Evolutionary conservation across 2,797 vertebrate species (phyloP), one percentile per base, ranked within the genome.

Genomic region (Peromyscus aztecus): DNA sequence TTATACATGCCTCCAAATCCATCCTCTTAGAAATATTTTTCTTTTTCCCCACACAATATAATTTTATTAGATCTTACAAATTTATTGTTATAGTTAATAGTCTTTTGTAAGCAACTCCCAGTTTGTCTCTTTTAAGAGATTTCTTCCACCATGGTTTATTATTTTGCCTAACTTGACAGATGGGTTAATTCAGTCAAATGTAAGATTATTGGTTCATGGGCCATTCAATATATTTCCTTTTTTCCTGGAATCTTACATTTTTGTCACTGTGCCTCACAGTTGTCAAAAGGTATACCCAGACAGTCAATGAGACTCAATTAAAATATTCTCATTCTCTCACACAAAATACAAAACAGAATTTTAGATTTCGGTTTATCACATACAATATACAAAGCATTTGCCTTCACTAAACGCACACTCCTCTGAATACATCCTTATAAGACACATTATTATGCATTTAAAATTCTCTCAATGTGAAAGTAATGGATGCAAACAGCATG

Each of bases 401-500:
- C 65, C 13, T 10, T 67, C 19, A 29, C 81, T 76, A 52, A 55
- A 65, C 43, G 87, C 17, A 71, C 43, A 59, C 75, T 85, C 88
- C 19, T 73, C 83, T 84, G 57, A 87, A 49, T 71, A 76, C 40
- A 65, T 87, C 89, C 59, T 73, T 59, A 71, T 83, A 67, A 81
- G 69, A 78, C 59, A 55, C 65, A 81, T 85, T 76, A 94, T 31
- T 81, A 63, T 37, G 29, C 34, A 78, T 94, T 96, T 96, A 40
- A 90, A 93, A 88, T 94, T 93, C 83, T 94, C 43, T 83, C 55
- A 46, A 0, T 55, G 16, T 77, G 71, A 94, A 94, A 23, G 46
- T 80, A 95, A 96, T 94, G 63, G 77, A 82, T 89, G 88, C n/a
- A 77, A 76, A 89, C 6, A 13, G 24, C 76, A 34, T 85, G 80